phyloP scores from a whole-genome alignment of 1,140 invertebrate genomes.

The Tribolium madens region DNA sequence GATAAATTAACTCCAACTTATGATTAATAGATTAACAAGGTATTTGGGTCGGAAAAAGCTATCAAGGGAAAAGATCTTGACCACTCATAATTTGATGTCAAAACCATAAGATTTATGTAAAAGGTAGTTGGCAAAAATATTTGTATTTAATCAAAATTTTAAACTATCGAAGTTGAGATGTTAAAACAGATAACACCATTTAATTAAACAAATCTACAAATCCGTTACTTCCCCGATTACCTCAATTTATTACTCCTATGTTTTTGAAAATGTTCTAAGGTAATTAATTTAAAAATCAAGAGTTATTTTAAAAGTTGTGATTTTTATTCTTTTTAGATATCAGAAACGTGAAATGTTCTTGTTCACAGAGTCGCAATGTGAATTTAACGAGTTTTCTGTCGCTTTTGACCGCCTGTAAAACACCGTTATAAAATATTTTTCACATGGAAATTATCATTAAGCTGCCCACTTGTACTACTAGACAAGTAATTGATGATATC shows the following conservation, averaged over 20 bases:
- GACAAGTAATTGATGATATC: neutral
- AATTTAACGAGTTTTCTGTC: neutral
- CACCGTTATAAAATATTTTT: too few species aligned
- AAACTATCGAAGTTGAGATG: neutral
- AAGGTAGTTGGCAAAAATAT: neutral
- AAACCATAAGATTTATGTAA: neutral
- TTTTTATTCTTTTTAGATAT: too few species aligned
- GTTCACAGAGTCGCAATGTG: neutral
- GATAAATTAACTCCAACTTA: neutral
- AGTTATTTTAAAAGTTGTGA: too few species aligned
- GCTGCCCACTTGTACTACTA: conserved; percentile 6
- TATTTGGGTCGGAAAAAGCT: conserved; percentile 11
- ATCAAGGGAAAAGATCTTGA: neutral
- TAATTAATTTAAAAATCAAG: too few species aligned
- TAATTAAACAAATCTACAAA: neutral
- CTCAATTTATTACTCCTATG: neutral
- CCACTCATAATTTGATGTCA: neutral
- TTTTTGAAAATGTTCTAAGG: too few species aligned
- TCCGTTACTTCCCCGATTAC: neutral
- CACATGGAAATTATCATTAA: neutral
- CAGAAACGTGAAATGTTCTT: neutral
- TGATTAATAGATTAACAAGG: conserved; percentile 24
- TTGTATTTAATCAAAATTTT: neutral
- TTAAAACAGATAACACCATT: neutral
- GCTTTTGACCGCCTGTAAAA: neutral